Base-by-base conservation (phyloP, 2,113 vertebrate genomes). In the Empidonax traillii region DNA sequence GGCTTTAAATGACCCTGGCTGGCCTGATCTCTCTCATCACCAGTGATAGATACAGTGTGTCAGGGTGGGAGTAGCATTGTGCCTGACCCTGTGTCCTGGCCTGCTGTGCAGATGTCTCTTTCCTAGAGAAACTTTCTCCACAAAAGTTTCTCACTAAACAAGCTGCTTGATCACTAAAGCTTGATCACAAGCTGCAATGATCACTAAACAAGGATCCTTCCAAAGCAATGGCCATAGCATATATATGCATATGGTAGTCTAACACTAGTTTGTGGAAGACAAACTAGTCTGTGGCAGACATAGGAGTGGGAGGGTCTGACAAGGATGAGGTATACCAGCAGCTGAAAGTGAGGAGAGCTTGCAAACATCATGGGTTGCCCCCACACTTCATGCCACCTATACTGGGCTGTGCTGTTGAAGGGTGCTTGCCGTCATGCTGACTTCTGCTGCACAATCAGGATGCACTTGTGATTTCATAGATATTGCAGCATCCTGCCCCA, bases 1-100 rank as follows among this genome's bases (percentile, higher is more conserved):
- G 15, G 14, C 33, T 53, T 0, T 0, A 30, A 82, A 53, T 0
- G 2, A 22, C 9, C 7, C 10, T 71, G 46, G 25, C 19, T 85
- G 51, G 21, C 15, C 31, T 71, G 43, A 68, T 16, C 24, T 49
- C 31, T 27, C 18, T 59, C 28, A 56, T 46, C 43, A 58, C 10
- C 71, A 75, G n/a, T 44, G 46, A 56, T 1, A 23, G 56, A 69
- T 15, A 24, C 7, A 63, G 18, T 4, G 10, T 47, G 6, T 22
- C 10, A 8, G 55, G 9, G 6, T 23, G 41, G 37, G 14, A 53
- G 28, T 19, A 51, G 31, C 9, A 14, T 18, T 44, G 6, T 59
- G 24, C 43, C 19, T 79, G 28, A 67, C 52, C 11, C 33, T 2
- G 1, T 11, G 43, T 22, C 27, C 33, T 85, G 43, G 37, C 20